Base-by-base conservation (phyloP, 37 sponge, comb jelly and placozoan species). In the Eunapius fragilis region DNA sequence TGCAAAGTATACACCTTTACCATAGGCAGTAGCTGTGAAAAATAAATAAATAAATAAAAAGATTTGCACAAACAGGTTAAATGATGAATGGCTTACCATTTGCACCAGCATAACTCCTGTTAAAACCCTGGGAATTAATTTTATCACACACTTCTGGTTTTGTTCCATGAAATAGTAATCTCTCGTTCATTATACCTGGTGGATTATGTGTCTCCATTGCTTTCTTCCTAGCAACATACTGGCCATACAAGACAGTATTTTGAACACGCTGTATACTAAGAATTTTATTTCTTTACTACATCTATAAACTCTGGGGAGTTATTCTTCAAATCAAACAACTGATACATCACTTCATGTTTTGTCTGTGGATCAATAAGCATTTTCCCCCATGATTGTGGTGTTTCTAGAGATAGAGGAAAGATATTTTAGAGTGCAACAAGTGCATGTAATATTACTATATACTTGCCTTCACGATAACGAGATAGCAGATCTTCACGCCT, bases 181-280 rank as follows among this genome's bases (percentile, higher is more conserved):
- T 67, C 69, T 90, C 91, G 80, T 87, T 84, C 67, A 84, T 71
- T 35, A 30, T 41, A n/a, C 87, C 88, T 23, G 33, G 17, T 58
- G 92, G 88, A 69, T 87, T 92, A 10, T 41, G 73, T 36, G 49
- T 74, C 9, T 87, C 89, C 74, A 94, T 87, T 10, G 48, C 75
- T 58, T 79, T 87, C 75, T 94, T 94, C 74, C 81, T 78, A 28
- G 82, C 72, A 0, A 38, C 19, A 58, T 91, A 94, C 50, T 87
- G 86, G 10, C 33, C 30, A 48, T 91, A 94, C 13, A 88, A 70
- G 5, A 11, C 67, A 25, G 88, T 88, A 22, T 91, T 87, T 67
- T 94, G 91, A 25, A 94, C 76, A 25, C 94, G 86, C 41, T 94
- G 68, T 25, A 94, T 94, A 17, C 75, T 88, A 10, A 80, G 11